phyloP scores from a whole-genome alignment of 2,797 vertebrate species.

The Percopsis omiscomaycus region DNA sequence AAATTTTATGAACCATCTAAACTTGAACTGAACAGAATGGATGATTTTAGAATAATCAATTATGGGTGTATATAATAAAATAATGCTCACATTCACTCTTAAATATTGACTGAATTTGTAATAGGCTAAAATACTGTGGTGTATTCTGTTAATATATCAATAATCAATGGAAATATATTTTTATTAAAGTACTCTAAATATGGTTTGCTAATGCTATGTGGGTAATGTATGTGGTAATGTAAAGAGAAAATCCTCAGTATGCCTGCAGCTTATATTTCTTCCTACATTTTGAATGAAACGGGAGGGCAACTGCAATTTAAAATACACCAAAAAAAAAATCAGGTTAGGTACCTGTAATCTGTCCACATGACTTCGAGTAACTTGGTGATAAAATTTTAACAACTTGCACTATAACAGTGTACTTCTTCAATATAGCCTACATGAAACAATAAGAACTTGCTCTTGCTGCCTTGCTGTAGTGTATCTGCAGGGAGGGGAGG shows the following conservation, averaged over 20 bases:
- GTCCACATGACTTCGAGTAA: not conserved
- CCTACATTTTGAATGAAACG: not conserved
- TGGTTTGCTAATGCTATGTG: no score
- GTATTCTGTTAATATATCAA: no score
- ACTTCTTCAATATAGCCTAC: no score
- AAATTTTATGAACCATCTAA: no score
- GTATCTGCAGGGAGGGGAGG: not conserved
- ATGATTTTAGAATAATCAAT: not conserved
- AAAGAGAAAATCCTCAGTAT: not conserved
- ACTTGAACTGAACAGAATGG: not conserved
- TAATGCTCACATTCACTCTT: no score
- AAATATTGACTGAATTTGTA: no score
- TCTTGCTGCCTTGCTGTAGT: not conserved
- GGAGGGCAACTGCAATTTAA: not conserved
- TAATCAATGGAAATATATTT: no score
- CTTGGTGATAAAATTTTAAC: not conserved
- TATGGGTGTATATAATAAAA: not conserved
- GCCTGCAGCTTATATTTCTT: not conserved
- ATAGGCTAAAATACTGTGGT: no score
- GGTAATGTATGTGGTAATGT: not conserved
- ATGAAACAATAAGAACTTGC: no score
- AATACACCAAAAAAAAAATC: not conserved
- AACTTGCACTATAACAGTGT: no score
- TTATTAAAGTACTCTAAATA: no score
- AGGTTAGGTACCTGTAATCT: no score